These are phyloP conservation scores for Chrysolina oricalcia DNA, from an alignment of 2,888 invertebrate genomes.

Conservation along the genomic window DNA sequence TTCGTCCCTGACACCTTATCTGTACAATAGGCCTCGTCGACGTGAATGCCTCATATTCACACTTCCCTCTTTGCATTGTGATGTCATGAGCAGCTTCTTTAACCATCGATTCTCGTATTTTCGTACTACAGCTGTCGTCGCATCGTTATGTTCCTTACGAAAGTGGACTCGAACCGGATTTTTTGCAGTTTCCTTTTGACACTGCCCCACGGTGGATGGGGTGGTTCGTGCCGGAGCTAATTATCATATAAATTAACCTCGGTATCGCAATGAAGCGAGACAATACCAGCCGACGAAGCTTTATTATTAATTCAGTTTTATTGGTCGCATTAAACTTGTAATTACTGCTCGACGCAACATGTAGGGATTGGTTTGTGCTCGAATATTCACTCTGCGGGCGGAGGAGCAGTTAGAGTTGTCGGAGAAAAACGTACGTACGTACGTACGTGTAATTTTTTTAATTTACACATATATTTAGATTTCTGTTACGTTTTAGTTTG, in stretches of 20 bases:
- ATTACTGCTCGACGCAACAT: constrained; percentile 9
- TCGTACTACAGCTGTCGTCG: neutral
- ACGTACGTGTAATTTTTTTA: too few relatives aligned
- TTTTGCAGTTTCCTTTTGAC: neutral
- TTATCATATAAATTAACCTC: constrained; percentile 25
- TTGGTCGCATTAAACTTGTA: constrained; percentile 20
- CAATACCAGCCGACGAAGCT: constrained; percentile 7
- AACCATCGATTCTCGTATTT: neutral
- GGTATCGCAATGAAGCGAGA: neutral
- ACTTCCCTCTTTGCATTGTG: too few relatives aligned
- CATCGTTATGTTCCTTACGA: neutral
- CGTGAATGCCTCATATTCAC: too few relatives aligned
- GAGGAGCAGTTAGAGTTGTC: neutral
- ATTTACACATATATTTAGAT: neutral
- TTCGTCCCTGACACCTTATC: too few relatives aligned
- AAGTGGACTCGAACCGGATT: neutral
- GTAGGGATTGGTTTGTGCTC: neutral
- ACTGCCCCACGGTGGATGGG: too few relatives aligned
- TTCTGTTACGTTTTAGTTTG: neutral
- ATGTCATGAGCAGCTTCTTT: too few relatives aligned
- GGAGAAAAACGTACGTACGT: too few relatives aligned
- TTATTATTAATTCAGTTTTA: constrained; percentile 25
- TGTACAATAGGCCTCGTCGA: too few relatives aligned
- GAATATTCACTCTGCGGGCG: neutral
- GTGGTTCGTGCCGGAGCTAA: constrained; percentile 15